phyloP scores from a whole-genome alignment of 2,888 invertebrate species.

The Acrocyrtus sp. region DNA sequence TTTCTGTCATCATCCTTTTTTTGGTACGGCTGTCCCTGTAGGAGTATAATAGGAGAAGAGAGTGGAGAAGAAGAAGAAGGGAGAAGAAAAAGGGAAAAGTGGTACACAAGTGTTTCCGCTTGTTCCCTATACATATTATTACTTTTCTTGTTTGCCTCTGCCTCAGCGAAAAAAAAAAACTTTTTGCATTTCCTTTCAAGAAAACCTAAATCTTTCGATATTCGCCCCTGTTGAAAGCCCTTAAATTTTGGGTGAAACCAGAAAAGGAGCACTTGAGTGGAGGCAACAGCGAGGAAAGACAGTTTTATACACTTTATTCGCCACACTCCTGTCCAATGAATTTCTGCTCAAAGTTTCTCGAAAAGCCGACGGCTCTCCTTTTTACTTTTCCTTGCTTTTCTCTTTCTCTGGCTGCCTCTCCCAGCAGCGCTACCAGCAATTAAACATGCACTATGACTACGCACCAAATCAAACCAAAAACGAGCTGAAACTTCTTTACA shows the following conservation, averaged over 20 bases:
- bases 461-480: too few species aligned
- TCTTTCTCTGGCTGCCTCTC: neutral
- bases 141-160: constrained; percentile 1
- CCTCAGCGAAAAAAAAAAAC: neutral
- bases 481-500: too few species aligned
- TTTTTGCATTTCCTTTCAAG: too few species aligned
- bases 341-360: too few species aligned
- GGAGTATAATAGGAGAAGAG: too few species aligned
- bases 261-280: constrained; percentile 15
- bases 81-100: constrained; percentile 6
- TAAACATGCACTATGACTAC: too few species aligned
- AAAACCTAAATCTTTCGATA: constrained; percentile 44
- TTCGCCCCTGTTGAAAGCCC: constrained; percentile 44
- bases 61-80: too few species aligned
- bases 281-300: constrained; percentile 4
- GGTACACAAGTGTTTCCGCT: constrained; percentile 44
- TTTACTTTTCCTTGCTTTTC: too few species aligned
- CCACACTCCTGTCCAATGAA: neutral
- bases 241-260: constrained; percentile 39
- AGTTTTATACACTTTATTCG: constrained; percentile 17
- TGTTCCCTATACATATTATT: constrained; percentile 21
- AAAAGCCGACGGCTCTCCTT: too few species aligned
- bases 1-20: neutral
- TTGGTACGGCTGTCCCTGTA: too few species aligned
- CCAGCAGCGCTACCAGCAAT: constrained; percentile 3